A percentile compares a stretch with the other conserved stretches of the same genome.
phyloP scores from a whole-genome alignment of 35 echinoderm and acorn worm genomes.

The Diadema setosum region DNA sequence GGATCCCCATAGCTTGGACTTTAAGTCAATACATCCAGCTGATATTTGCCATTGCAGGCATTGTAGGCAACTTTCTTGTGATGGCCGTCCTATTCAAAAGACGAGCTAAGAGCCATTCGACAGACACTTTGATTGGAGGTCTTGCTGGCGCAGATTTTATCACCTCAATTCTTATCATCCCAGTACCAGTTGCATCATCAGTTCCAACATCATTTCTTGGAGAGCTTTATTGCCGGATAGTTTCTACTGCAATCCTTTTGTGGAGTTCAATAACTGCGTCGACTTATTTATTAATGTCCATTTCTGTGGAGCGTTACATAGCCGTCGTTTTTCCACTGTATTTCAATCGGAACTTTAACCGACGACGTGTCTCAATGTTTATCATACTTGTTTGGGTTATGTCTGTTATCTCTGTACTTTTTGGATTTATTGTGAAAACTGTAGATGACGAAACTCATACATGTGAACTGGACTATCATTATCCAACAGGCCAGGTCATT shows the following conservation, averaged over 20 bases:
- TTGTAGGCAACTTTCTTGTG: conserved; percentile 19
- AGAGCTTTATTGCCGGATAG: neutral
- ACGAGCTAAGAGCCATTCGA: neutral
- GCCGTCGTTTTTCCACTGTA: conserved; percentile 22
- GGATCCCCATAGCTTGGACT: neutral
- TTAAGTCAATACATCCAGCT: neutral
- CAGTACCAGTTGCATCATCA: neutral
- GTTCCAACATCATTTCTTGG: neutral
- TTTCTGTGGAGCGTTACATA: conserved; percentile 28
- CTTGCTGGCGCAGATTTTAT: conserved; percentile 25
- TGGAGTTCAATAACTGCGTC: conserved; percentile 6
- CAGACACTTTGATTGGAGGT: neutral
- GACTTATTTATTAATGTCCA: conserved; percentile 4
- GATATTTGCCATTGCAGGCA: neutral
- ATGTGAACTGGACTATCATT: neutral
- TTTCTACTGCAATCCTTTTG: neutral
- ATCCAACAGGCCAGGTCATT: neutral
- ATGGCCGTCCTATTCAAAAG: neutral
- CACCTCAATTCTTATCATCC: neutral
- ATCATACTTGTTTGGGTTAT: neutral
- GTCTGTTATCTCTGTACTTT: neutral
- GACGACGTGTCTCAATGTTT: neutral
- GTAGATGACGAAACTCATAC: neutral
- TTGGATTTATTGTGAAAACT: neutral
- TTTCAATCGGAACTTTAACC: neutral